Percentiles rank a stretch among this genome's conserved stretches.
phyloP scores from a whole-genome alignment of 2,888 invertebrate genomes.

The Taphrorychus bicolor region DNA sequence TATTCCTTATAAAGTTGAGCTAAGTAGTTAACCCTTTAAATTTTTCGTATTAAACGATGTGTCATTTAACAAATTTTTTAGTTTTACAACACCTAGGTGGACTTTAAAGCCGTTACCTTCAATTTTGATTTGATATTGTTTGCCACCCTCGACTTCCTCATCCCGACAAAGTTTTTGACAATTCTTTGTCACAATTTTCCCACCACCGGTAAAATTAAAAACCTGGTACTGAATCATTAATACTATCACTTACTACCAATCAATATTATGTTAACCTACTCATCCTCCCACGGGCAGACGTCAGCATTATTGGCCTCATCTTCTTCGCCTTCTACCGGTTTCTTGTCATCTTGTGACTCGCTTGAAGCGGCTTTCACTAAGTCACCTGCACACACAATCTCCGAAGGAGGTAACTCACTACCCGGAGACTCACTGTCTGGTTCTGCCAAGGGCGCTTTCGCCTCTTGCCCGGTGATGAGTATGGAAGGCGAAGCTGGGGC shows the following conservation, averaged over 20 bases:
- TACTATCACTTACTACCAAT: background rate
- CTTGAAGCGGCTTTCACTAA: constrained; percentile 14
- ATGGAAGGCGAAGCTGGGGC: constrained; percentile 25
- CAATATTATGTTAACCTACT: constrained; percentile 70
- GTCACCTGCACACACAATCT: constrained; percentile 33
- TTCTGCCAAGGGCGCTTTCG: constrained; percentile 70
- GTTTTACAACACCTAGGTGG: too few species aligned
- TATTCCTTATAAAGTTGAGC: too few species aligned
- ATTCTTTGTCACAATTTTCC: too few species aligned
- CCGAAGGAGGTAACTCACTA: constrained; percentile 65
- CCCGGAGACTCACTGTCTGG: constrained; percentile 74
- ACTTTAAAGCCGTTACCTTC: too few species aligned
- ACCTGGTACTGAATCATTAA: background rate
- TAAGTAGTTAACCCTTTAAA: too few species aligned
- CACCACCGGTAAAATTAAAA: too few species aligned
- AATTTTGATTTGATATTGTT: too few species aligned
- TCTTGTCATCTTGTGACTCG: constrained; percentile 46
- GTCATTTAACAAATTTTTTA: too few species aligned
- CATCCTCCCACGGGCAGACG: constrained; percentile 95
- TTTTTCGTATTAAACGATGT: too few species aligned
- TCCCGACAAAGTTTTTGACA: too few species aligned
- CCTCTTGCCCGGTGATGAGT: constrained; percentile 40
- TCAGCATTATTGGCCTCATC: constrained; percentile 73
- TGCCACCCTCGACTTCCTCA: too few species aligned
- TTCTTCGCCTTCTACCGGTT: constrained; percentile 53